Conservation (phyloP, 2,113 vertebrate species). For the Passer domesticus region DNA sequence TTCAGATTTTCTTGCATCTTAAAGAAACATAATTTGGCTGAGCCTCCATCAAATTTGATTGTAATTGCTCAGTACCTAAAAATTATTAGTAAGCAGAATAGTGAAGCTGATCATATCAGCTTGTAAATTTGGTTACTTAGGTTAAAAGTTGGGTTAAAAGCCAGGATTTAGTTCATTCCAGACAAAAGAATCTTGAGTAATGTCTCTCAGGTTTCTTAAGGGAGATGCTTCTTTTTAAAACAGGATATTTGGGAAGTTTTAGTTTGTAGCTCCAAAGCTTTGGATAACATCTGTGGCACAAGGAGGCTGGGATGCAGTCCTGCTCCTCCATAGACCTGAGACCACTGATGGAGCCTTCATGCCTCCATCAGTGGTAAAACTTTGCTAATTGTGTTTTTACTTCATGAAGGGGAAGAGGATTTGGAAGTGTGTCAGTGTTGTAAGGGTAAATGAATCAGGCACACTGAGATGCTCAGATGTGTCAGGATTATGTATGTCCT, state of each 20-base stretch:
- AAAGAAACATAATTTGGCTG: background rate
- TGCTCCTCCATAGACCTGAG: background rate
- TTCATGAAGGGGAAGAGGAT: background rate
- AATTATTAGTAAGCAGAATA: background rate
- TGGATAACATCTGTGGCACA: background rate
- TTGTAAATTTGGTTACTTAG: background rate
- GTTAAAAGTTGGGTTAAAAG: background rate
- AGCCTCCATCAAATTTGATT: background rate
- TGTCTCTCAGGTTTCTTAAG: background rate
- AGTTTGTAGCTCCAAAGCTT: background rate
- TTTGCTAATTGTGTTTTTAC: background rate
- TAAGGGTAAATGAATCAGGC: background rate
- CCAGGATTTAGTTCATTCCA: background rate
- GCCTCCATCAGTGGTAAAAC: background rate
- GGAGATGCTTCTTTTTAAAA: background rate
- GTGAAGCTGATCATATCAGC: background rate
- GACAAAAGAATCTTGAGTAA: background rate
- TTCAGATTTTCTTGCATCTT: background rate
- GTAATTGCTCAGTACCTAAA: background rate
- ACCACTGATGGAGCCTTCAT: background rate
- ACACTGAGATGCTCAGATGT: background rate
- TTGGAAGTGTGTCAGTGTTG: background rate
- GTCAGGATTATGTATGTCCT: background rate
- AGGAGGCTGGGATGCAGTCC: background rate
- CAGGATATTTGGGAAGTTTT: background rate